Evolutionary conservation across 2,113 vertebrate species (phyloP).

Genomic region (Seriola dumerili): DNA sequence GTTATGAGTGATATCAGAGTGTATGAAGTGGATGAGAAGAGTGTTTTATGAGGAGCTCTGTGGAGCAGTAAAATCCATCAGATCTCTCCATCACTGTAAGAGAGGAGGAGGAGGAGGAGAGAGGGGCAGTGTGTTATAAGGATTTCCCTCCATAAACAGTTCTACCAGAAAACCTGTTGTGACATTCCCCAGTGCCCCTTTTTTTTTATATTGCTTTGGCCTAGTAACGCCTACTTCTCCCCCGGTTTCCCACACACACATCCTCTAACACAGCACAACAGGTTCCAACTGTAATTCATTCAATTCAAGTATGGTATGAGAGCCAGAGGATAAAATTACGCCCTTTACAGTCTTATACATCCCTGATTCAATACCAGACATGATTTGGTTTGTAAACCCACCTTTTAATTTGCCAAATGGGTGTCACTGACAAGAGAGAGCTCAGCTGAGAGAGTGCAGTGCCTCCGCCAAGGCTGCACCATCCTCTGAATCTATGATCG

Average conservation of each 20-base stretch:
- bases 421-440: conserved; percentile 12
- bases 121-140: conserved; percentile 33
- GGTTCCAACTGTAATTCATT: conserved; percentile 40
- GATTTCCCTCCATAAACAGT: conserved; percentile 68
- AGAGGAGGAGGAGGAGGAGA: conserved; percentile 16
- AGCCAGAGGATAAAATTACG: conserved; percentile 11
- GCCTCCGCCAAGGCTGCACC: neutral
- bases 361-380: conserved; percentile 18
- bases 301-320: conserved; percentile 6
- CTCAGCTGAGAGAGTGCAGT: neutral
- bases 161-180: conserved; percentile 35
- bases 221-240: conserved; percentile 53
- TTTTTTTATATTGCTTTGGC: conserved; percentile 56
- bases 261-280: conserved; percentile 1
- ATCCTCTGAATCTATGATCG: conserved; percentile 6
- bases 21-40: conserved; percentile 70
- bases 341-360: conserved; percentile 12
- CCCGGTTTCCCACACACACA: conserved; percentile 5
- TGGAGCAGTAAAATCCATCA: conserved; percentile 77
- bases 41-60: conserved; percentile 75
- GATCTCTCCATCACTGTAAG: conserved; percentile 63
- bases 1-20: conserved; percentile 80
- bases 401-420: conserved; percentile 52
- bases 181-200: conserved; percentile 50
- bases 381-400: conserved; percentile 12